Conservation (phyloP, 2,888 invertebrate genomes). For the Drosophila setosimentum region DNA sequence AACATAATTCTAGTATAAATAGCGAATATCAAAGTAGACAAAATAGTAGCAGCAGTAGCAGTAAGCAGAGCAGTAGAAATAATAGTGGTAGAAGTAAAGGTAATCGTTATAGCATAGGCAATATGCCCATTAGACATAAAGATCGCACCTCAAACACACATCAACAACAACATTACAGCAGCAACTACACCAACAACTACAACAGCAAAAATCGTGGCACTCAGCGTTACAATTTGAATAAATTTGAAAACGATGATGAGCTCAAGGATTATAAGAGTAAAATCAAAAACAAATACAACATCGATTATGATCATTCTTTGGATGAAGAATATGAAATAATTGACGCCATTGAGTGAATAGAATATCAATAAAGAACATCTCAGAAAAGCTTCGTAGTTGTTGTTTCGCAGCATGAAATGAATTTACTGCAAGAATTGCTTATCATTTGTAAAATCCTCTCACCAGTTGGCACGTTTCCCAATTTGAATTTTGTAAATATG, state of each 20-base stretch:
- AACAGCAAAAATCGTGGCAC: slow-evolving; percentile 50
- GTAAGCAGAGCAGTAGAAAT: slow-evolving; percentile 64
- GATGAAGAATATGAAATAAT: slow-evolving; percentile 86
- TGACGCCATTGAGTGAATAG: slow-evolving; percentile 84
- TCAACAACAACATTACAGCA: slow-evolving; percentile 30
- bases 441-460: slow-evolving; percentile 11
- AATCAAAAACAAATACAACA: slow-evolving; percentile 85
- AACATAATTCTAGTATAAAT: slow-evolving; percentile 66
- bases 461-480: slow-evolving; percentile 36
- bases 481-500: slow-evolving; percentile 26
- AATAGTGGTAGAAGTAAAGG: slow-evolving; percentile 47
- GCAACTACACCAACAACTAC: slow-evolving; percentile 28
- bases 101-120: slow-evolving; percentile 54
- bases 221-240: slow-evolving; percentile 72
- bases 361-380: slow-evolving; percentile 12
- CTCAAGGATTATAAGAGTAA: slow-evolving; percentile 84
- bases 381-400: slow-evolving; percentile 40
- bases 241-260: slow-evolving; percentile 79
- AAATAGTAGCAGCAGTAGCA: slow-evolving; percentile 68
- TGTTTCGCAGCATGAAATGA: slow-evolving; percentile 22
- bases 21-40: slow-evolving; percentile 68
- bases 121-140: slow-evolving; percentile 52
- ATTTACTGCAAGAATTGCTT: slow-evolving; percentile 22
- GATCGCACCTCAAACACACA: slow-evolving; percentile 52
- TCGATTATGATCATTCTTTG: slow-evolving; percentile 85